Base-by-base conservation (phyloP, 1,140 invertebrate species). In the Aphelinus certus region DNA sequence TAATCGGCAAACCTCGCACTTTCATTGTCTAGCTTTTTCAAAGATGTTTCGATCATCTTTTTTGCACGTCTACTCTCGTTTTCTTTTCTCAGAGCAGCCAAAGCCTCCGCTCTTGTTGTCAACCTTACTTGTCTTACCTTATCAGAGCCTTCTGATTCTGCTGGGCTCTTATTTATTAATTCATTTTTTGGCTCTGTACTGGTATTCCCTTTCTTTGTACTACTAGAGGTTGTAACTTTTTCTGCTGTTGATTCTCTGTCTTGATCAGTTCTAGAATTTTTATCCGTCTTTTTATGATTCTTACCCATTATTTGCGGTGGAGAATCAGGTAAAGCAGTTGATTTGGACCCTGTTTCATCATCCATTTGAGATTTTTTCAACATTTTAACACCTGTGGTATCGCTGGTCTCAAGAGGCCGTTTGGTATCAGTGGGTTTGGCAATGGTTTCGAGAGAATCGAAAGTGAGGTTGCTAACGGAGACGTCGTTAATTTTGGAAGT, bases 61-160 rank as follows among this genome's bases (percentile, higher is more conserved):
- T 63, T 65, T 46, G 49, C 55, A 49, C 70, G 64, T 57, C 60
- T 76, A 10, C 57, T 76, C 51, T 80, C 78, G 26, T 75, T 77
- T 66, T 79, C 73, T 65, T 76, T 79, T 46, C 42, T 58, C 43
- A 78, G 51, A 9, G 73, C 66, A 1, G 69, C 43, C 42, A 80
- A 73, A 47, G 69, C 73, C 60, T 81, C 74, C 3, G 69, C 53
- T 73, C 63, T 76, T 45, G 64, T 73, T 10, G 56, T 73, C 45
- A 77, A 63, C 61, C 71, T 73, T 7, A 64, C 62, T 73, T 81
- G 71, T 49, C 62, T 43, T 1, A 26, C 7, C 64, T 73, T 69
- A 42, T 42, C 7, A 7, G 46, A 6, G 53, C 57, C 49, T 46
- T 71, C 58, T 62, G 51, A 42, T 26, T 73, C 73, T 58, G 47